phyloP scores from a whole-genome alignment of 2,888 invertebrate species.

The Elysia crispata region DNA sequence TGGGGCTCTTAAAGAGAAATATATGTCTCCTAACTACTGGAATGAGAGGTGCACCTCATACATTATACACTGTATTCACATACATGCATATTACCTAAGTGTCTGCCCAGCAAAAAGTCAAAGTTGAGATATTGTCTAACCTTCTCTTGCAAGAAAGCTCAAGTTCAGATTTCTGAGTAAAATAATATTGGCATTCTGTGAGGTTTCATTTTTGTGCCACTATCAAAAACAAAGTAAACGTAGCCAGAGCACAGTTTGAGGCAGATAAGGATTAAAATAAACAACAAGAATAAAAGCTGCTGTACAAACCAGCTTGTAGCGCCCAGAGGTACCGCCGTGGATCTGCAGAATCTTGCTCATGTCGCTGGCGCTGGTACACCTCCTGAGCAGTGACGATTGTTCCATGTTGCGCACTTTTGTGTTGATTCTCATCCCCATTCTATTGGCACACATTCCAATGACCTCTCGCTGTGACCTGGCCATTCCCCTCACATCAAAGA shows the following conservation, averaged over 20 bases:
- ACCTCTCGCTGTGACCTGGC: conserved; percentile 38
- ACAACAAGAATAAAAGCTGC: not conserved
- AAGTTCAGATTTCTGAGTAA: not conserved
- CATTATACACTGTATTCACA: too few species aligned
- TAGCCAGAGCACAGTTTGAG: not conserved
- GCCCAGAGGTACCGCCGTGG: conserved; percentile 31
- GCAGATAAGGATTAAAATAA: not conserved
- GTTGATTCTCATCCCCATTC: conserved; percentile 39
- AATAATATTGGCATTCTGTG: not conserved
- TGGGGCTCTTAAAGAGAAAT: too few species aligned
- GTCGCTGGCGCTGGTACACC: conserved; percentile 34
- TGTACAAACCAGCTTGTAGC: conserved; percentile 37
- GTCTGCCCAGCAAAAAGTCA: too few species aligned
- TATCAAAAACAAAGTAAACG: not conserved
- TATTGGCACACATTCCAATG: conserved; percentile 26
- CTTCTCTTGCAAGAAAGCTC: too few species aligned
- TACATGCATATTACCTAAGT: too few species aligned
- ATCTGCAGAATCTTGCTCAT: conserved; percentile 43
- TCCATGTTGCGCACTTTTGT: conserved; percentile 16
- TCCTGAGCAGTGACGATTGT: conserved; percentile 7
- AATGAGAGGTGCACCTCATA: too few species aligned
- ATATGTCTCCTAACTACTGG: too few species aligned
- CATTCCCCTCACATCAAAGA: conserved; percentile 33
- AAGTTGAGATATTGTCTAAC: too few species aligned
- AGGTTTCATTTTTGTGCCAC: not conserved